Percentiles rank a stretch among this genome's conserved stretches.
Conservation (phyloP, 2,113 vertebrate species). For the Plecotus auritus region DNA sequence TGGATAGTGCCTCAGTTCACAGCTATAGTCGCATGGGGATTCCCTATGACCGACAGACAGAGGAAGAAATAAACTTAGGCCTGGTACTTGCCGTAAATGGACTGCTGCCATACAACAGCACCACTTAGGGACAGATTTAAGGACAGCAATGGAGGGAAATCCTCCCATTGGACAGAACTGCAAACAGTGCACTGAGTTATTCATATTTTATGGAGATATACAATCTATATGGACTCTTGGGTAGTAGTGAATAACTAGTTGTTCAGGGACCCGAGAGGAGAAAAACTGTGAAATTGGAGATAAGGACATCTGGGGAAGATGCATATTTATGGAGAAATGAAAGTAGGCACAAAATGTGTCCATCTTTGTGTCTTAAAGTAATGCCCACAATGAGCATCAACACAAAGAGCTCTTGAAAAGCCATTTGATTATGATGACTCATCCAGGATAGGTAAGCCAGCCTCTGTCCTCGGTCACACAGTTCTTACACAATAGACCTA, state of each 20-base stretch:
- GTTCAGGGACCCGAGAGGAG: background rate
- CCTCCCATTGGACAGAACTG: background rate
- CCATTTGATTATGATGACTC: background rate
- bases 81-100: background rate
- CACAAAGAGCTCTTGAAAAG: background rate
- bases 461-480: background rate
- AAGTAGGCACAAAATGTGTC: background rate
- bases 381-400: background rate
- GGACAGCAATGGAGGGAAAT: background rate
- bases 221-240: background rate
- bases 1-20: background rate
- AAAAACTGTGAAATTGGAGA: background rate
- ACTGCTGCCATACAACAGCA: too few relatives aligned
- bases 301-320: background rate
- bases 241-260: background rate
- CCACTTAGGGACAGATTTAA: background rate
- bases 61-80: background rate
- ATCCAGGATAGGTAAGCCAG: background rate
- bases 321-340: background rate
- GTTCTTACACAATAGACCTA: background rate
- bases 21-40: background rate
- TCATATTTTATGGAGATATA: background rate
- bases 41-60: background rate
- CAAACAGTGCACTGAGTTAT: background rate
- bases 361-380: background rate